Conservation (phyloP, 2,888 invertebrate species). For the Spodoptera littoralis region DNA sequence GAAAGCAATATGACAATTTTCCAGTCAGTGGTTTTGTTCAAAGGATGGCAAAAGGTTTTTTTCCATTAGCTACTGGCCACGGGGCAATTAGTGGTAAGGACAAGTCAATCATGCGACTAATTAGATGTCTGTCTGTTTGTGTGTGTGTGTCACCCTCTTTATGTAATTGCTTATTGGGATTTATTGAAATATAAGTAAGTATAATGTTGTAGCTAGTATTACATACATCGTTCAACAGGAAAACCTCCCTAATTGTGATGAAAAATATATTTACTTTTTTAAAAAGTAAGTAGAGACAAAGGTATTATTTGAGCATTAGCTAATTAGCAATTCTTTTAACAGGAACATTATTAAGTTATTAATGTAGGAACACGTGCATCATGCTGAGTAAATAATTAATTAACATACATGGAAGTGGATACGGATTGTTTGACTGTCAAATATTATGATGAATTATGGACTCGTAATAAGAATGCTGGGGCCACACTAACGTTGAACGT, state of each 20-base stretch:
- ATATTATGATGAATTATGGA: constrained; percentile 32
- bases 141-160: constrained; percentile 33
- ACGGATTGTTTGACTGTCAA: constrained; percentile 38
- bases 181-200: too few species aligned
- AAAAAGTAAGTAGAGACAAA: not conserved
- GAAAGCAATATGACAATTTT: constrained; percentile 65
- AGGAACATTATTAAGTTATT: constrained; percentile 5
- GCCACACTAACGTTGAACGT: too few species aligned
- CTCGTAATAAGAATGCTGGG: constrained; percentile 20
- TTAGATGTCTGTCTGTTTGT: constrained; percentile 60
- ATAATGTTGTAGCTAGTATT: too few species aligned
- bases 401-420: constrained; percentile 27
- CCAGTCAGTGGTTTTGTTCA: constrained; percentile 66
- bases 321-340: constrained; percentile 39
- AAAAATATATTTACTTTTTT: too few species aligned
- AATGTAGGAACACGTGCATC: constrained; percentile 12
- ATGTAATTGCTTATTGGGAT: constrained; percentile 34
- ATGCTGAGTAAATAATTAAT: constrained; percentile 53
- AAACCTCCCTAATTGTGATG: too few species aligned
- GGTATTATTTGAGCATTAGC: constrained; percentile 8
- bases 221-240: too few species aligned
- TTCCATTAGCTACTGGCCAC: constrained; percentile 63
- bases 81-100: constrained; percentile 75
- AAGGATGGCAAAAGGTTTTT: constrained; percentile 53
- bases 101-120: constrained; percentile 74